Evolutionary conservation across 2,797 vertebrate genomes (phyloP), one percentile per base, ranked within the genome.

Genomic region (Microtus californicus): DNA sequence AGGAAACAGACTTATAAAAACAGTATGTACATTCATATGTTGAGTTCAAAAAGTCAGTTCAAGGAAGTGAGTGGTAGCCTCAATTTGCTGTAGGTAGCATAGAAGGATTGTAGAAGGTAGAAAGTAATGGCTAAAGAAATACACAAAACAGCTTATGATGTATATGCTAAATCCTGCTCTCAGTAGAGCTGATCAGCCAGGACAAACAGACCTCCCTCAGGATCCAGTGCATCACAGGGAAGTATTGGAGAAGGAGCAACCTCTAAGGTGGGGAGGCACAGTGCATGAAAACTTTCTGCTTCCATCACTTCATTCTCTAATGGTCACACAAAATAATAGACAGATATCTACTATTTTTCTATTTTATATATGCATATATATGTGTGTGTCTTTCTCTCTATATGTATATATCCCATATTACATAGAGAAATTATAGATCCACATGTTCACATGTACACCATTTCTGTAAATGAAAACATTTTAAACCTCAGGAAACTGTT

Each of bases 401-500:
- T n/a, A n/a, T 34, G 6, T 34, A 67, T 31, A 71, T 37, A 4
- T 25, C 5, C 10, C 21, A 73, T 2, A 74, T 13, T 13, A 74
- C 12, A 74, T 27, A 74, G 37, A 23, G 37, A 40, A 40, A 74
- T 74, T 23, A 74, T 25, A 43, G 71, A 40, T 43, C 37, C 71
- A 73, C 0, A 51, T 17, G 37, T 43, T 23, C 71, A 73, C 0
- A 45, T 17, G 51, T 27, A 80, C 40, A 34, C 8, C 13, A 23
- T 89, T 37, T 93, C 63, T 90, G 10, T 61, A n/a, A 71, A 27
- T 61, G 31, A 82, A 4, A 78, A 25, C 7, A 73, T 89, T 87
- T 90, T 19, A 94, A 81, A 87, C 29, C 19, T 90, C 23, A 67
- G 13, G 19, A 93, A 91, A 65, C 27, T 56, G 1, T 89, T 94